phyloP scores from a whole-genome alignment of 2,888 invertebrate species.

The Ptychoptera contaminata region DNA sequence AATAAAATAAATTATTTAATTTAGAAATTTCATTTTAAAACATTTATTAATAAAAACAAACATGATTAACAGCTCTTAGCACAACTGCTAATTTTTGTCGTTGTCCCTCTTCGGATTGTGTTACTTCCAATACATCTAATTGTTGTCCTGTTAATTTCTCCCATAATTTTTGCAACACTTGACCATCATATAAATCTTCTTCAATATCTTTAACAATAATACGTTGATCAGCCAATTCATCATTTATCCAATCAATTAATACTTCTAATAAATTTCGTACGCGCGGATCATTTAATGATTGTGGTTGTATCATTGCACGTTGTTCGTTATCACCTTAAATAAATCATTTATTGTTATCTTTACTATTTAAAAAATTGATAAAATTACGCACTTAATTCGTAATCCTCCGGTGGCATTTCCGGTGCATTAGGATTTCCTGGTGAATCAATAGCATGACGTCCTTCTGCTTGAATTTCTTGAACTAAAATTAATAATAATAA shows the following conservation, averaged over 20 bases:
- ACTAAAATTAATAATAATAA: constrained; percentile 38
- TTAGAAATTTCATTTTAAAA: not conserved
- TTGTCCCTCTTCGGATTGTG: constrained; percentile 95
- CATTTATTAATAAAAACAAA: constrained; percentile 22
- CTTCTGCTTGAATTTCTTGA: constrained; percentile 89
- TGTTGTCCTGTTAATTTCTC: constrained; percentile 79
- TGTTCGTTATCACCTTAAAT: constrained; percentile 86
- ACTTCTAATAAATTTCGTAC: constrained; percentile 70
- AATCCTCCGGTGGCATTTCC: constrained; percentile 86
- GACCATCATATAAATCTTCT: constrained; percentile 96
- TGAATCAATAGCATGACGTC: constrained; percentile 90
- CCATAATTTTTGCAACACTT: constrained; percentile 55
- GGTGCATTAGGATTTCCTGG: constrained; percentile 82
- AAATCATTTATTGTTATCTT: no score
- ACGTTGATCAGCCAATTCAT: constrained; percentile 87
- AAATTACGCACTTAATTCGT: constrained; percentile 58
- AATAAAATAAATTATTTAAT: not conserved
- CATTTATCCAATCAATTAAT: constrained; percentile 96
- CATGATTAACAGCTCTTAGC: constrained; percentile 73
- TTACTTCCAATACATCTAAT: constrained; percentile 94
- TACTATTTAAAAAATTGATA: not conserved
- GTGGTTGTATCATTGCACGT: constrained; percentile 84
- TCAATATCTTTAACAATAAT: constrained; percentile 94
- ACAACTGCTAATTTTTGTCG: constrained; percentile 86
- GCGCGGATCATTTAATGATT: constrained; percentile 73